Conservation (phyloP, 2,797 vertebrate species). For the Microcaecilia unicolor region DNA sequence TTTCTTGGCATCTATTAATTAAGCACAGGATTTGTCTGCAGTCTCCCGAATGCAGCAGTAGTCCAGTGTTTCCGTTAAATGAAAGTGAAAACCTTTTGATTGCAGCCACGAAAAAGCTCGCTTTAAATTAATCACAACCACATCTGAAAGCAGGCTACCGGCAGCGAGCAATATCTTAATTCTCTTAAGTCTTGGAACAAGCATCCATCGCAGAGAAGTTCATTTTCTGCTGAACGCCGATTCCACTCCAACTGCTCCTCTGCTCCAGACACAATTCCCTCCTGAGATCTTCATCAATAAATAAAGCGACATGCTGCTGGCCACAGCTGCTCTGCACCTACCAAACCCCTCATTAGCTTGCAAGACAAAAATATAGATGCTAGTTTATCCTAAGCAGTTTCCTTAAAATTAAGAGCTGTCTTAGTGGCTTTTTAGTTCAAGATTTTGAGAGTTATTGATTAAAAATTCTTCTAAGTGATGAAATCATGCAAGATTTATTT, state of each 20-base stretch:
- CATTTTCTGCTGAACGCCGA: constrained; percentile 8
- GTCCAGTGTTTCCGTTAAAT: no score
- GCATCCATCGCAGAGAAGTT: constrained; percentile 4
- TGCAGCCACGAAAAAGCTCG: not conserved
- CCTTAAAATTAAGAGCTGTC: no score
- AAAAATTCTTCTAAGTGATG: not conserved
- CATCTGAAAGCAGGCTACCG: not conserved
- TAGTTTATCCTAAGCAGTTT: no score
- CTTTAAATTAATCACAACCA: not conserved
- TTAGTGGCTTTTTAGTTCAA: no score
- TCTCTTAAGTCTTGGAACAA: constrained; percentile 1
- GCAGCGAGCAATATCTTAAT: not conserved
- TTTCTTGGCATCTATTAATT: no score
- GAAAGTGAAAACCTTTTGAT: no score
- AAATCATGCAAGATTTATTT: not conserved
- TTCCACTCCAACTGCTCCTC: constrained; percentile 17
- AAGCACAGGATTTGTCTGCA: no score
- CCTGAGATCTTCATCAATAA: constrained; percentile 56
- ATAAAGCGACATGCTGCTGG: constrained; percentile 44
- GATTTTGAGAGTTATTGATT: not conserved
- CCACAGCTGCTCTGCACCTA: constrained; percentile 43
- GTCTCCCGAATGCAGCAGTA: no score
- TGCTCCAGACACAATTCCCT: constrained; percentile 37
- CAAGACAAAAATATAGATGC: constrained; percentile 7
- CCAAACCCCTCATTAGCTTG: constrained; percentile 33